These are phyloP conservation scores for Drosophila takahashii DNA, from an alignment of 1,140 invertebrate species.

Conservation along the genomic window DNA sequence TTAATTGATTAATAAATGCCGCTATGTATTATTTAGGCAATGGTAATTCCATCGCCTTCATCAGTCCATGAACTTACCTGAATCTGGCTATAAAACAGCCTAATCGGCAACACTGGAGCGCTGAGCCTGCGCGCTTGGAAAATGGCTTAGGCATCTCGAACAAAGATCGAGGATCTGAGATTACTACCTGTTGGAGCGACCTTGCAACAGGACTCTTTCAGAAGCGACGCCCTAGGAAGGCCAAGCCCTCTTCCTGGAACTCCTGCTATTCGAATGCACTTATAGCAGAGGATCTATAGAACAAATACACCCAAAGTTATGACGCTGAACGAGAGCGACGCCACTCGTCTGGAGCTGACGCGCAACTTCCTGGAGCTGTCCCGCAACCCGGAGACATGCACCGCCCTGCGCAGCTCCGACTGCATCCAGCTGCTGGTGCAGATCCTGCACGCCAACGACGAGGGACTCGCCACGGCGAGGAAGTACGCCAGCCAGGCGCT, in stretches of 20 bases:
- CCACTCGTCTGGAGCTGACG: slow-evolving; percentile 94
- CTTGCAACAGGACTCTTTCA: not conserved
- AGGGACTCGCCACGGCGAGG: slow-evolving; percentile 72
- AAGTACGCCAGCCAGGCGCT: slow-evolving; percentile 92
- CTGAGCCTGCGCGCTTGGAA: slow-evolving; percentile 46
- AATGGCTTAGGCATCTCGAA: slow-evolving; percentile 34
- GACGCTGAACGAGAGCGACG: slow-evolving; percentile 71
- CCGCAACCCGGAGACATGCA: slow-evolving; percentile 94
- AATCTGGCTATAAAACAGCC: not conserved
- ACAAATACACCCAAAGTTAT: slow-evolving; percentile 37
- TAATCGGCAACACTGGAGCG: slow-evolving; percentile 13
- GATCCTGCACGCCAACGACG: slow-evolving; percentile 91
- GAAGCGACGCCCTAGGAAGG: not conserved
- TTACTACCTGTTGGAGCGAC: slow-evolving; percentile 25
- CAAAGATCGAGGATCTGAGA: slow-evolving; percentile 28
- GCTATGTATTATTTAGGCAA: too few relatives aligned
- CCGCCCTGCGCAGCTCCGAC: slow-evolving; percentile 95
- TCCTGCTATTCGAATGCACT: slow-evolving; percentile 3
- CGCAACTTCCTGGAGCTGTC: slow-evolving; percentile 95
- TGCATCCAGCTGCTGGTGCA: slow-evolving; percentile 96
- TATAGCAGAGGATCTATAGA: not conserved
- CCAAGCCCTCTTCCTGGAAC: slow-evolving; percentile 7
- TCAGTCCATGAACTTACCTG: not conserved
- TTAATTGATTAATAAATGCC: too few relatives aligned
- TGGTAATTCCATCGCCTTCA: too few relatives aligned